Base-by-base conservation (phyloP, 1,140 invertebrate genomes). In the Papilio dardanus region DNA sequence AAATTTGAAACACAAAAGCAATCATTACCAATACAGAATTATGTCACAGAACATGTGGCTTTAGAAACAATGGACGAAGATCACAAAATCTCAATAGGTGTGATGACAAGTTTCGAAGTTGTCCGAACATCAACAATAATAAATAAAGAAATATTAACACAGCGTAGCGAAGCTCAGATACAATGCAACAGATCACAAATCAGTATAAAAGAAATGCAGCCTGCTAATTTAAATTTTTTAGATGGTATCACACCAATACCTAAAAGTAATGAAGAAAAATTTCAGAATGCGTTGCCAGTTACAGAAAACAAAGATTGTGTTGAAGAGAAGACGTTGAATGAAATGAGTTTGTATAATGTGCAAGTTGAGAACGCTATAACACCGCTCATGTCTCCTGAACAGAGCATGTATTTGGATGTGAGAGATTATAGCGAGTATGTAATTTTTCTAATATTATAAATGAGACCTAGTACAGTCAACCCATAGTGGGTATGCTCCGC, bases 81-180 rank as follows among this genome's bases (percentile, higher is more conserved):
- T 74, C 93, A 94, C 33, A 95, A 96, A 81, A 95, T 96, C 79
- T 96, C 96, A 1, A 95, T 96, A 77, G 95, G 95, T 76, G 95
- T 96, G 10, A 96, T 96, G 95, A 96, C 95, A 3, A 96, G 95
- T 88, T 96, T 96, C 89, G 95, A 96, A 89, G 94, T 96, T 76
- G 95, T 94, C 2, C 89, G 96, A 74, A 94, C 92, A 77, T 94
- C 88, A 58, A 94, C 84, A 79, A 87, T 86, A 42, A 93, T 85
- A 8, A 92, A 93, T 79, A 92, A 93, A 74, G 89, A 92, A 83
- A 77, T 90, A 31, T 58, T 88, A 14, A 88, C 88, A 75, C 84
- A 81, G 77, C 88, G 78, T 33, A 73, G 71, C 79, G 86, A 92
- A 42, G 83, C 90, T 71, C 90, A 92, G 71, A 87, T 90, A 77